These are phyloP conservation scores for Nephrotoma guestfalica DNA, from an alignment of 2,888 invertebrate genomes.

Conservation along the genomic window DNA sequence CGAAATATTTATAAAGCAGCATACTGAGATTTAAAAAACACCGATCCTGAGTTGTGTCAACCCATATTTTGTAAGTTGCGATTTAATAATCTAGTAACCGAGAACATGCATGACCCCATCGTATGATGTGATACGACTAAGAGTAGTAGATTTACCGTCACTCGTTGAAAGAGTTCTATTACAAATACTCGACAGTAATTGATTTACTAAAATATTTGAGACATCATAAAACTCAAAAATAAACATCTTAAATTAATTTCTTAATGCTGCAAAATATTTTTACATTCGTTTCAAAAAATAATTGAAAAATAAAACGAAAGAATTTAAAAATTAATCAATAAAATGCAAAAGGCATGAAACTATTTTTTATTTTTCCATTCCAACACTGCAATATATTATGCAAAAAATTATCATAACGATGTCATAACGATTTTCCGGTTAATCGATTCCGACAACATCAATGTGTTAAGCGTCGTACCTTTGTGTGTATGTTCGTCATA, in stretches of 20 bases:
- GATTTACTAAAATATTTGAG: background rate
- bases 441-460: too few species aligned
- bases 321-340: background rate
- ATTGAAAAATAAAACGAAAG: background rate
- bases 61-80: too few species aligned
- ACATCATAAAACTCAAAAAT: background rate
- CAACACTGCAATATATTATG: background rate
- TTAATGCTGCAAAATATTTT: background rate
- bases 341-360: conserved; percentile 1
- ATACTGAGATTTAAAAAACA: too few species aligned
- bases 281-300: background rate
- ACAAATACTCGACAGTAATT: background rate
- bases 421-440: too few species aligned
- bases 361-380: background rate
- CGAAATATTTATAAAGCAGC: too few species aligned
- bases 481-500: too few species aligned
- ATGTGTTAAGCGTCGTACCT: too few species aligned
- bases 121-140: too few species aligned
- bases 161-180: background rate
- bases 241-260: background rate
- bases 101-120: too few species aligned
- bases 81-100: too few species aligned
- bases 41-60: too few species aligned
- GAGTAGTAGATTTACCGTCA: too few species aligned
- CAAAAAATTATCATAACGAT: background rate